A percentile compares a stretch with the other conserved stretches of the same genome.
These are phyloP conservation scores for Pogonognathellus flavescens DNA, from an alignment of 1,140 invertebrate species.

Conservation along the genomic window DNA sequence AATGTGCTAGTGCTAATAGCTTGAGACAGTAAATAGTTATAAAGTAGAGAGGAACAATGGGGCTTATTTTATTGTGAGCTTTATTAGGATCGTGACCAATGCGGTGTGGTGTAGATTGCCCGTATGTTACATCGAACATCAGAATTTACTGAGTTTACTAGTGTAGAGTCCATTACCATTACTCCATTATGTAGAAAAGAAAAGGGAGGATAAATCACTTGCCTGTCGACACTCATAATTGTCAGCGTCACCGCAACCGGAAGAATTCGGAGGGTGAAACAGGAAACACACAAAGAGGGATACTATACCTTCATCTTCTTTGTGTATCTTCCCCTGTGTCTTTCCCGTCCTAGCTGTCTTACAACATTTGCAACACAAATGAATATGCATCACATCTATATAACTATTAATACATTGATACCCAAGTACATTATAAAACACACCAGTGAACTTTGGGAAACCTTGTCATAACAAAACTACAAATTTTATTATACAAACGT, in stretches of 20 bases:
- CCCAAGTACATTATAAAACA: too few species aligned
- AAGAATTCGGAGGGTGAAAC: constrained; percentile 43
- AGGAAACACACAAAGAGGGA: constrained; percentile 12
- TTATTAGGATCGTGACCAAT: constrained; percentile 44
- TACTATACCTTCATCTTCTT: neutral
- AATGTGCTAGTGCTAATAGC: constrained; percentile 16
- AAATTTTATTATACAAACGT: too few species aligned
- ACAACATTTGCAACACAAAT: too few species aligned
- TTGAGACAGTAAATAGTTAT: constrained; percentile 33
- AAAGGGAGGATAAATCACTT: constrained; percentile 49
- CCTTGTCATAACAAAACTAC: too few species aligned
- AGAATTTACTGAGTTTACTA: constrained; percentile 12
- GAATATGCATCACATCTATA: too few species aligned
- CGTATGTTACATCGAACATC: constrained; percentile 8
- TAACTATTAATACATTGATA: too few species aligned
- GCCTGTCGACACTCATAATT: constrained; percentile 47
- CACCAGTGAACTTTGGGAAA: too few species aligned
- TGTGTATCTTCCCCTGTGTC: neutral
- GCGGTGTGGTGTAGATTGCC: constrained; percentile 40
- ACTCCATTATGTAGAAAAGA: constrained; percentile 42
- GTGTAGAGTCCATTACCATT: constrained; percentile 51
- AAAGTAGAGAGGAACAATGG: constrained; percentile 25
- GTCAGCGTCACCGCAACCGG: constrained; percentile 41
- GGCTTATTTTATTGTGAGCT: constrained; percentile 48
- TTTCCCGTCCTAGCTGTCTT: neutral